These are phyloP conservation scores for Aulostomus chinensis DNA, from an alignment of 2,797 vertebrate genomes.

Conservation along the genomic window DNA sequence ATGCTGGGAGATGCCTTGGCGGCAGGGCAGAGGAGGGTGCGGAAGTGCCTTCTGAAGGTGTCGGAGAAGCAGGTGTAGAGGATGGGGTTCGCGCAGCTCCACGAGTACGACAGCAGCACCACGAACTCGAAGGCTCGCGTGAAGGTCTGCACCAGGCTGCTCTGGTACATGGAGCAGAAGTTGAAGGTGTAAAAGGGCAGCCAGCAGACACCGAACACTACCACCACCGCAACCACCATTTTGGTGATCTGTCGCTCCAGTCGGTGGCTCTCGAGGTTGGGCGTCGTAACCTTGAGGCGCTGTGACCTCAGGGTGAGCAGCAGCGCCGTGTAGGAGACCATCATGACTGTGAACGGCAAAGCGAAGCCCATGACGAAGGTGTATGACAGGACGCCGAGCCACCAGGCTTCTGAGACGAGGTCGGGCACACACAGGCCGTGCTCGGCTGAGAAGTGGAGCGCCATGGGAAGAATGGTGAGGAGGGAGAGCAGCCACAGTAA, in stretches of 20 bases:
- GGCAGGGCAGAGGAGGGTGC: constrained; percentile 65
- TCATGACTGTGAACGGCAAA: constrained; percentile 75
- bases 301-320: constrained; percentile 61
- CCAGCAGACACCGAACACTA: constrained; percentile 80
- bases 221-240: constrained; percentile 78
- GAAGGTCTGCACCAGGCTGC: constrained; percentile 34
- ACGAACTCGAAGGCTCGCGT: constrained; percentile 71
- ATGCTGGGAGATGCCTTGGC: constrained; percentile 49
- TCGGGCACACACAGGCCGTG: constrained; percentile 67
- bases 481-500: constrained; percentile 79
- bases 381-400: constrained; percentile 74
- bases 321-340: constrained; percentile 61
- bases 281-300: background rate
- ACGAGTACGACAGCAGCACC: constrained; percentile 81
- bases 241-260: constrained; percentile 77
- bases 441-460: constrained; percentile 68
- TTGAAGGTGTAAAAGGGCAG: constrained; percentile 82
- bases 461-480: constrained; percentile 81
- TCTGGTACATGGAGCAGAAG: constrained; percentile 69
- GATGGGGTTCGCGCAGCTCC: constrained; percentile 84
- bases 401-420: constrained; percentile 54
- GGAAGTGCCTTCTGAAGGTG: constrained; percentile 76
- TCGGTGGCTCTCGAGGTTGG: constrained; percentile 38
- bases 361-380: constrained; percentile 80
- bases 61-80: constrained; percentile 80